Evolutionary conservation across 1,140 invertebrate genomes (phyloP), one percentile per base, ranked within the genome.

Genomic region (Chironomus tepperi): DNA sequence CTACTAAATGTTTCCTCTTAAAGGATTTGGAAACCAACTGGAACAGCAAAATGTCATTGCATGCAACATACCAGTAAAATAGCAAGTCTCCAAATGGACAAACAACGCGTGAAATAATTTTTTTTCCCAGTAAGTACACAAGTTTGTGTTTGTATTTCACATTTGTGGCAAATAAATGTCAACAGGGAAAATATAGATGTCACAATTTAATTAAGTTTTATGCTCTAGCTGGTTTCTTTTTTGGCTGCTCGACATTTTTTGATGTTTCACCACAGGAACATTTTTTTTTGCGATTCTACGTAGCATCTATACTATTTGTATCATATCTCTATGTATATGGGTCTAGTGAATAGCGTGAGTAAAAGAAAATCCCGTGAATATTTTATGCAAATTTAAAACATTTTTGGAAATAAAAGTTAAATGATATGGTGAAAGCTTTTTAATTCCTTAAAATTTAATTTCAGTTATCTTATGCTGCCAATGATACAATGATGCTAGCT

Each of bases 371-470:
- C 47, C n/a, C 47, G 47, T 57, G 47, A 57, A 57, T 57, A 57
- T 57, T 57, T 57, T 57, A 57, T 57, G 47, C 47, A 57, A 57
- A 57, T 57, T 57, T 57, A 57, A 57, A 57, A 57, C 24, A 34
- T 34, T 34, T 34, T 34, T 34, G 24, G 5, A 34, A 34, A 34
- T 34, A 34, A 34, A 34, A 34, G 24, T 34, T 2, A 34, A 34
- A 34, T 3, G 47, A 5, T 57, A 57, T 57, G 47, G 10, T 57
- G 47, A 57, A 57, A 57, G 47, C 47, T 57, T 57, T 57, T 57
- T 57, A 57, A 57, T 57, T 57, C 47, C 47, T 57, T 15, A 57
- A 57, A 57, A 57, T 57, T 57, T 57, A 57, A 57, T 57, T 57
- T 57, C 47, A 57, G 47, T 57, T 57, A 57, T 57, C 47, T n/a